phyloP scores from a whole-genome alignment of 2,797 vertebrate genomes.

The Gastrophryne carolinensis region DNA sequence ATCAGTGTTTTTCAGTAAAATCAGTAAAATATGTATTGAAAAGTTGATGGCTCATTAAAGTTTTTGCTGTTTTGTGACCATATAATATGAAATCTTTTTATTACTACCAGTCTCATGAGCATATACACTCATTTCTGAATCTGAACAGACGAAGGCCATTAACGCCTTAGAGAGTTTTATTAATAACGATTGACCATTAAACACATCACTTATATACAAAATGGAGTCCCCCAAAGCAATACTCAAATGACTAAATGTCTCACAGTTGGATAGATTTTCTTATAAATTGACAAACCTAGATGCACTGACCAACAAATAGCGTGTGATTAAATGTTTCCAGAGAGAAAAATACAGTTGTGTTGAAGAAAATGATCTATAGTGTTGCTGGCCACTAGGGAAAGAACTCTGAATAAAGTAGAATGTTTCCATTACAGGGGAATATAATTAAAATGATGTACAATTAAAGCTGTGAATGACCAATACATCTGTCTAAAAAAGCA shows the following conservation, averaged over 20 bases:
- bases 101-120: background rate
- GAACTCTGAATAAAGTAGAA: background rate
- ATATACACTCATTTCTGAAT: background rate
- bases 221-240: background rate
- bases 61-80: background rate
- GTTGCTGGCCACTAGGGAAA: slow-evolving; percentile 13
- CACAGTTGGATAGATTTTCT: slow-evolving; percentile 35
- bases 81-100: background rate
- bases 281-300: slow-evolving; percentile 34
- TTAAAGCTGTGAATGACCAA: background rate
- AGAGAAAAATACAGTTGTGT: slow-evolving; percentile 4
- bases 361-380: slow-evolving; percentile 15
- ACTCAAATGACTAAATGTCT: slow-evolving; percentile 15
- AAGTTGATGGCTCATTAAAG: no score
- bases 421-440: slow-evolving; percentile 1
- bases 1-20: no score
- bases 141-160: background rate
- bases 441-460: slow-evolving; percentile 7
- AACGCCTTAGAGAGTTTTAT: background rate
- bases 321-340: slow-evolving; percentile 37
- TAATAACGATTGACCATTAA: background rate
- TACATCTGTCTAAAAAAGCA: background rate
- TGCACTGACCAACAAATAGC: slow-evolving; percentile 38
- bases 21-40: no score
- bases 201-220: slow-evolving; percentile 2